Conservation (phyloP, 2,797 vertebrate species). For the Ctenochaetus hawaiiensis region DNA sequence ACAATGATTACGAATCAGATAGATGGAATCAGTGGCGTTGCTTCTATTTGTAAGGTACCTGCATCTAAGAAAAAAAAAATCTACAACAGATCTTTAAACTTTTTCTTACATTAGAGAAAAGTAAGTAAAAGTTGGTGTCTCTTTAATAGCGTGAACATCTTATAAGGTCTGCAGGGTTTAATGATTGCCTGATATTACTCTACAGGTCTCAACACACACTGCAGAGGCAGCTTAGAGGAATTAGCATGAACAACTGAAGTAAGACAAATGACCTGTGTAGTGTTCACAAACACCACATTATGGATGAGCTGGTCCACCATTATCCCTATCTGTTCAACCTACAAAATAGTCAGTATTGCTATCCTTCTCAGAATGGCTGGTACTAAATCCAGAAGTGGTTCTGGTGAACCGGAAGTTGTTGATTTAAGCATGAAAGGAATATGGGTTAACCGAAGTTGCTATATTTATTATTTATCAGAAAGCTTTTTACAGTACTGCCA, state of each 20-base stretch:
- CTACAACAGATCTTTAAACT: not conserved
- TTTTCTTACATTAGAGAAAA: not conserved
- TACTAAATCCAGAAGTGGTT: no score
- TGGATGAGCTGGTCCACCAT: no score
- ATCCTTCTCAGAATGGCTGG: no score
- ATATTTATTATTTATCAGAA: no score
- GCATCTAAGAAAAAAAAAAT: not conserved
- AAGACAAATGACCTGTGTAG: constrained; percentile 45
- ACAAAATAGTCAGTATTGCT: no score
- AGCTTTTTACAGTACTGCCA: no score
- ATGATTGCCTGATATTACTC: constrained; percentile 2
- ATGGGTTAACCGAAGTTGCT: no score
- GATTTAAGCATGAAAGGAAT: no score
- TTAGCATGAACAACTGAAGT: constrained; percentile 23
- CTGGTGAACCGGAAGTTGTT: no score
- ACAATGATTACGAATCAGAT: constrained; percentile 20
- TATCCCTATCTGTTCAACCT: no score
- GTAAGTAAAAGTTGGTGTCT: not conserved
- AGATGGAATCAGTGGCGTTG: not conserved
- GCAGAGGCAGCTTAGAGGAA: not conserved
- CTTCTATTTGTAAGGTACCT: constrained; percentile 5
- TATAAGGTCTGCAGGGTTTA: constrained; percentile 4
- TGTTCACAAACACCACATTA: constrained; percentile 19
- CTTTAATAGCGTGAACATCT: not conserved
- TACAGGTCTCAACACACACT: not conserved